Evolutionary conservation across 1,140 invertebrate species (phyloP), one percentile per base, ranked within the genome.

Genomic region (Heliconius himera): DNA sequence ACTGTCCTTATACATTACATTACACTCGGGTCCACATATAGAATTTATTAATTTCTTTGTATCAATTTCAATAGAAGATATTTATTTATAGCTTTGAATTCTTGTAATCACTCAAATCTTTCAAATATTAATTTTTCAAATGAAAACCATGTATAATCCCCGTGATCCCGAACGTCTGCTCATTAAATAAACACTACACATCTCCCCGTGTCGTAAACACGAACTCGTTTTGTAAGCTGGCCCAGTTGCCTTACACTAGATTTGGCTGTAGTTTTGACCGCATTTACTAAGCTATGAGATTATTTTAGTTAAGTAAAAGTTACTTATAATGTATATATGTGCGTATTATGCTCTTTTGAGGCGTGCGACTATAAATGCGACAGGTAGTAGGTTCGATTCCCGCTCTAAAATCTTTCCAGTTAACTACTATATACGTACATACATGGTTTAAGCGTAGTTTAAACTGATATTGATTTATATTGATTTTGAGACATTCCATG

Each of bases 101-200:
- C 13, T 46, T 3, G 13, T 46, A 46, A 46, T 46, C 13, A 46
- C 41, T 46, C 13, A 46, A 46, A 46, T 46, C 13, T 46, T 66
- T 66, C 26, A 26, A 26, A 66, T 26, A 29, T 29, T 16, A 0
- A 29, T 66, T 66, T 66, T 29, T 29, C 60, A 29, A 2, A 60
- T 22, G 9, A 11, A 66, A 66, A 66, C 1, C 22, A 11, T 29
- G 60, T 66, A 16, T 13, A 66, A 66, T 66, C 60, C 26, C 22
- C 22, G 26, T 66, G 60, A 66, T 66, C 60, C 29, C 60, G 9
- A 29, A 66, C 60, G 60, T 66, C 60, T 66, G 60, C 29, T 66
- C 60, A 29, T 66, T 66, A 66, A 18, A 66, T 66, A 66, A 66
- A 66, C 60, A 66, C 22, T 66, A 22, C 26, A 66, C 60, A 66